Evolutionary conservation across 92 coral and sea anemone genomes (phyloP), one percentile per base, ranked within the genome.

Genomic region (Epizoanthus scotinus): DNA sequence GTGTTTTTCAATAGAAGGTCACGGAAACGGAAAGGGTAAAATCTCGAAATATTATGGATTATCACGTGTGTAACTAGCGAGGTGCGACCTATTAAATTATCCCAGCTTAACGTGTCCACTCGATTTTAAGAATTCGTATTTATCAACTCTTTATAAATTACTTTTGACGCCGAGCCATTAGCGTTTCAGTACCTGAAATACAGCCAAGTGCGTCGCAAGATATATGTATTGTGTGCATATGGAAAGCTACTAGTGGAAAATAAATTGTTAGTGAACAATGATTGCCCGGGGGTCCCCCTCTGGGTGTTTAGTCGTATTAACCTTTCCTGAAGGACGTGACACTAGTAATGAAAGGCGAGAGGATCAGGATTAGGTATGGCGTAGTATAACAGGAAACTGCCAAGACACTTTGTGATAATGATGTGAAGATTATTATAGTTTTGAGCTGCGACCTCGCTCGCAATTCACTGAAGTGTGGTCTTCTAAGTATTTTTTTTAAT

Each of bases 371-470:
- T 31, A 75, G 34, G 5, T 3, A 47, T 13, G 27, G 10, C 19
- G 62, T 50, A 25, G n/a, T n/a, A 60, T 59, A 75, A 59, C 81
- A 75, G 81, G 81, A 75, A 75, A 60, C 61, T 24, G 56, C 25
- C 62, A 27, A 24, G 78, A 25, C 14, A 26, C 47, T 49, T 71
- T 53, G 56, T 38, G 14, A 34, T 60, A 66, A 74, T 73, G 65
- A 57, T 57, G 24, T 34, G 53, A 58, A 15, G 21, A 22, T 14
- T 36, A 3, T 58, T 44, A 53, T 73, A 73, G 65, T 73, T 73
- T 73, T 17, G 78, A 15, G 10, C 38, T 53, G 63, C 81, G 55
- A 42, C 81, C 55, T 22, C 50, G 60, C 25, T 52, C 61, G 8
- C 36, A 47, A 49, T 40, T 50, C 13, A 58, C 26, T 25, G 44